A percentile compares a stretch with the other conserved stretches of the same genome.
These are phyloP conservation scores for Tetranychus truncatus DNA, from an alignment of 2,888 invertebrate species.

Conservation along the genomic window DNA sequence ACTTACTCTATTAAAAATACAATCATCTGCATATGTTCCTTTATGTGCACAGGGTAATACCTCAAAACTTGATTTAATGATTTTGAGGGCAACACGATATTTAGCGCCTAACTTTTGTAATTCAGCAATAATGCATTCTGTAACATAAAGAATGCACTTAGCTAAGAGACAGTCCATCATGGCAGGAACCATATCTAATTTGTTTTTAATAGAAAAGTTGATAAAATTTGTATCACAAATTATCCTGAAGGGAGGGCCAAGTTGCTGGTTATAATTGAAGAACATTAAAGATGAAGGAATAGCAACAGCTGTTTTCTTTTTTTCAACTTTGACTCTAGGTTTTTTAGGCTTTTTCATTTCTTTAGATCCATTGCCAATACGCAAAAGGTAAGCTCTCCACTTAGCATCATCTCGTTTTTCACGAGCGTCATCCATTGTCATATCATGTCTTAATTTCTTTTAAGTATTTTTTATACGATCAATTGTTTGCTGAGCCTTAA, in stretches of 20 bases:
- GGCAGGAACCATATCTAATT: constrained; percentile 81
- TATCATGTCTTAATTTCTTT: too few species aligned
- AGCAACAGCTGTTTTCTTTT: constrained; percentile 15
- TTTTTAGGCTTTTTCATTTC: background rate
- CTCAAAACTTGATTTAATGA: constrained; percentile 87
- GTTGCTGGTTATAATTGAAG: constrained; percentile 89
- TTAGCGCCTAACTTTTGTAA: constrained; percentile 88
- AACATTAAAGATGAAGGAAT: constrained; percentile 53
- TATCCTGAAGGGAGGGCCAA: constrained; percentile 94
- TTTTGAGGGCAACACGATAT: constrained; percentile 78
- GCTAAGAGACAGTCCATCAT: constrained; percentile 99
- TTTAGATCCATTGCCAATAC: too few species aligned
- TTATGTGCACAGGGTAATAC: constrained; percentile 80
- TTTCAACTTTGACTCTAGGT: background rate
- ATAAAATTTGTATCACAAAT: constrained; percentile 94
- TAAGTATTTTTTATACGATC: too few species aligned
- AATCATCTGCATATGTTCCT: constrained; percentile 98
- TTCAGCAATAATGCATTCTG: constrained; percentile 93
- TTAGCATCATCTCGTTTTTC: too few species aligned
- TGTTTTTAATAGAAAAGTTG: constrained; percentile 93
- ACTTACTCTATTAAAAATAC: constrained; percentile 78
- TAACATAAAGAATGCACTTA: constrained; percentile 85
- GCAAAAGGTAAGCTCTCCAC: too few species aligned
- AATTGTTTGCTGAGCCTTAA: too few species aligned
- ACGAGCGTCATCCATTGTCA: too few species aligned